Conservation (phyloP, 2,113 vertebrate species). For the Shinisaurus crocodilurus region DNA sequence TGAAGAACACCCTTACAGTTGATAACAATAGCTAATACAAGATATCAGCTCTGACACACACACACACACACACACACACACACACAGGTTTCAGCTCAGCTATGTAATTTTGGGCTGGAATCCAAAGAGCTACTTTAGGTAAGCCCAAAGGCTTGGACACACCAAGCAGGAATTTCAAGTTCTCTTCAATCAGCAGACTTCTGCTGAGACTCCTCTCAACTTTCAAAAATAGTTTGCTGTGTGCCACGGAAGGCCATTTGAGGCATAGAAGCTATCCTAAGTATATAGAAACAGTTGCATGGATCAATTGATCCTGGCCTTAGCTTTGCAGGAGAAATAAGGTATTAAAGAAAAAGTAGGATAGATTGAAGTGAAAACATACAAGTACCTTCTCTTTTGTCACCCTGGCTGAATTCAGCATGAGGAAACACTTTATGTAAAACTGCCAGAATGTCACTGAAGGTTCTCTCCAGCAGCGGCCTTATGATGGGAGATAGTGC, state of each 20-base stretch:
- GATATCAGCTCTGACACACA: no score
- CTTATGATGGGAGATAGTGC: slow-evolving; percentile 88
- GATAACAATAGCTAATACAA: no score
- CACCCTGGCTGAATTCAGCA: slow-evolving; percentile 87
- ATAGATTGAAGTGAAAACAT: neutral
- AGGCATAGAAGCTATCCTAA: neutral
- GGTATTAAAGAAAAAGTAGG: neutral
- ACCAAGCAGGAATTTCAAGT: neutral
- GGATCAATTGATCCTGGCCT: neutral
- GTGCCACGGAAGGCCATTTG: neutral
- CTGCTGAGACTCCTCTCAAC: neutral
- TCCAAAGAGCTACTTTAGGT: neutral
- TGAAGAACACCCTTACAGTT: no score
- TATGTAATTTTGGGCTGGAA: neutral
- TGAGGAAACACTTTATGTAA: slow-evolving; percentile 96
- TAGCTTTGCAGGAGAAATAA: neutral
- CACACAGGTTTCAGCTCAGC: no score
- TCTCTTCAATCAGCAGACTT: neutral
- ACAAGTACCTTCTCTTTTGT: slow-evolving; percentile 86
- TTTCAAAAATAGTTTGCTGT: neutral
- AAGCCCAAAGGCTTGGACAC: neutral
- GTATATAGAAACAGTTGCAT: neutral
- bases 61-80: no score
- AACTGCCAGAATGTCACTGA: slow-evolving; percentile 83
- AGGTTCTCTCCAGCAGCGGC: slow-evolving; percentile 87